These are phyloP conservation scores for Machimus rusticus DNA, from an alignment of 2,888 invertebrate species.

Conservation along the genomic window DNA sequence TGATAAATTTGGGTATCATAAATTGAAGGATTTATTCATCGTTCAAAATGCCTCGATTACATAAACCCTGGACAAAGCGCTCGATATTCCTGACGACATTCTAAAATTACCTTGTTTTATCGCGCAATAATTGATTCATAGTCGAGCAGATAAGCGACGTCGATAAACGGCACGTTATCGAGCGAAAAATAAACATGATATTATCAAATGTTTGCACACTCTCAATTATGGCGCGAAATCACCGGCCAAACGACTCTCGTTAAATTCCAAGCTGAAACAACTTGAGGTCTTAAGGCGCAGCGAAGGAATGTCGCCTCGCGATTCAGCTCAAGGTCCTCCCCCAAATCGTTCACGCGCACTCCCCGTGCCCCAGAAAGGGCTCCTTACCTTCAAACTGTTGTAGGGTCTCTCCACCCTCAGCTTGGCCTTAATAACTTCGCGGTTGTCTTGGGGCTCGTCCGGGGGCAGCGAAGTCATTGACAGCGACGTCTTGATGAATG, in stretches of 20 bases:
- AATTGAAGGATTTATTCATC: neutral
- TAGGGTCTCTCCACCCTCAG: slow-evolving; percentile 75
- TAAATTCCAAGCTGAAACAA: neutral
- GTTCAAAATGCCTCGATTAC: neutral
- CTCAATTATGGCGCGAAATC: neutral
- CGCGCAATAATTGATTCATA: neutral
- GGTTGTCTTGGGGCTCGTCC: slow-evolving; percentile 65
- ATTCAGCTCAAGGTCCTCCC: neutral
- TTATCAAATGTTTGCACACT: slow-evolving; percentile 19
- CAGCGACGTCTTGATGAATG: slow-evolving; percentile 59
- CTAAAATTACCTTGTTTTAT: neutral
- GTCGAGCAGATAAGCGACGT: neutral
- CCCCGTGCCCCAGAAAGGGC: neutral
- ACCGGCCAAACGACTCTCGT: neutral
- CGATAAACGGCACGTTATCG: neutral
- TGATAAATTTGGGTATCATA: neutral
- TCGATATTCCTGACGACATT: neutral
- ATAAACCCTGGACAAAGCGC: neutral
- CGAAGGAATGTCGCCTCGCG: neutral
- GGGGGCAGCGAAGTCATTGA: slow-evolving; percentile 83
- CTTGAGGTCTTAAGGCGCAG: neutral
- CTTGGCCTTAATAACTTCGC: slow-evolving; percentile 65
- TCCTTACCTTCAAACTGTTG: slow-evolving; percentile 75
- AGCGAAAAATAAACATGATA: neutral
- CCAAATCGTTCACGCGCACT: neutral